phyloP scores from a whole-genome alignment of 2,113 vertebrate species.

The Nerophis lumbriciformis region DNA sequence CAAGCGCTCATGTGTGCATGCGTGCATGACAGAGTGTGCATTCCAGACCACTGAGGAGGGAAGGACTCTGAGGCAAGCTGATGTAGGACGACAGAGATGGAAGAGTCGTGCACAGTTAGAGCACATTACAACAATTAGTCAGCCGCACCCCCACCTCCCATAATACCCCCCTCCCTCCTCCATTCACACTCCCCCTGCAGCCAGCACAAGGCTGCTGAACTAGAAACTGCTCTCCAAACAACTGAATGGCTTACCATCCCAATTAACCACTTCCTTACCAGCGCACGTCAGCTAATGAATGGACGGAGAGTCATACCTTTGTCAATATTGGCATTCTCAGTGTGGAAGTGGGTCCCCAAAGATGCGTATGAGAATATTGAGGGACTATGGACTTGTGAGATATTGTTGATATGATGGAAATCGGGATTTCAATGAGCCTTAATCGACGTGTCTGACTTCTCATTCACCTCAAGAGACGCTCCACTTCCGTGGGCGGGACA shows the following conservation, averaged over 20 bases:
- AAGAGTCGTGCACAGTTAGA: slow-evolving; percentile 30
- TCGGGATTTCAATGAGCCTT: too few relatives aligned
- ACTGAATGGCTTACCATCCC: slow-evolving; percentile 3
- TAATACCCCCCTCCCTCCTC: background rate
- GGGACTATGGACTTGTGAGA: too few relatives aligned
- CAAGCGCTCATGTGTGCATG: slow-evolving; percentile 24
- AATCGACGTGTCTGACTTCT: too few relatives aligned
- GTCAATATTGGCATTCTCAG: too few relatives aligned
- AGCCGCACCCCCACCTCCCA: slow-evolving; percentile 5
- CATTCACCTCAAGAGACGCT: too few relatives aligned
- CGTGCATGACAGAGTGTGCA: slow-evolving; percentile 33
- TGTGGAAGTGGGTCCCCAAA: too few relatives aligned
- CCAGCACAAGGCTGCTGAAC: slow-evolving; percentile 32
- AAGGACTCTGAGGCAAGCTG: slow-evolving; percentile 27
- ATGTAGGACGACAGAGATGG: slow-evolving; percentile 30
- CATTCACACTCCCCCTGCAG: slow-evolving; percentile 20
- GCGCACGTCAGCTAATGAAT: background rate
- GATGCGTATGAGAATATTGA: too few relatives aligned
- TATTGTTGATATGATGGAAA: too few relatives aligned
- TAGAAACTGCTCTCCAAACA: slow-evolving; percentile 47
- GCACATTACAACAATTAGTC: slow-evolving; percentile 54
- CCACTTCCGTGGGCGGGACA: too few relatives aligned
- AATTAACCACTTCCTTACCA: slow-evolving; percentile 17
- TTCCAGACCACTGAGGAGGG: slow-evolving; percentile 38
- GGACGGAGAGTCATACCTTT: background rate